phyloP scores from a whole-genome alignment of 1,140 invertebrate species.

The Cotesia typhae region DNA sequence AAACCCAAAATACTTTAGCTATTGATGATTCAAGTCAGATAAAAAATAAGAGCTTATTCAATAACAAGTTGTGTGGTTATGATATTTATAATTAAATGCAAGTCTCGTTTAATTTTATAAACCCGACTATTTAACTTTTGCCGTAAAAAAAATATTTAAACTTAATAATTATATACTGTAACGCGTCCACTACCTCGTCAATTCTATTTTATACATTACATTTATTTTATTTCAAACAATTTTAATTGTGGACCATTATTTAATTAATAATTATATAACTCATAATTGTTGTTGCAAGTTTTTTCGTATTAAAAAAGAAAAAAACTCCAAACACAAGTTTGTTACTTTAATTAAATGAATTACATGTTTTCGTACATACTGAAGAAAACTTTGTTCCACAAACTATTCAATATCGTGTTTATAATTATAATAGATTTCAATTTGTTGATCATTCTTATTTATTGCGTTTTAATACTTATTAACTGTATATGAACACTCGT shows the following conservation, averaged over 20 bases:
- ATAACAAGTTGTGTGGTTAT: neutral
- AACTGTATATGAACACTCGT: neutral
- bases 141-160: neutral
- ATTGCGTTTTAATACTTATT: conserved; percentile 19
- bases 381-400: neutral
- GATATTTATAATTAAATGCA: too few species aligned
- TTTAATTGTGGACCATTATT: conserved; percentile 15
- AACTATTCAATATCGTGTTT: conserved; percentile 7
- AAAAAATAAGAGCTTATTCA: conserved; percentile 10
- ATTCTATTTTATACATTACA: conserved; percentile 28
- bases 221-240: conserved; percentile 8
- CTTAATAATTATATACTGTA: conserved; percentile 15
- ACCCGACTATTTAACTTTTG: neutral
- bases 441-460: conserved; percentile 13
- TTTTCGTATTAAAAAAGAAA: conserved; percentile 9
- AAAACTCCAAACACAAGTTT: conserved; percentile 18
- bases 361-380: neutral
- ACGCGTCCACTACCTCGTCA: conserved; percentile 39
- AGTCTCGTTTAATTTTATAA: too few species aligned
- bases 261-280: neutral
- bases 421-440: neutral
- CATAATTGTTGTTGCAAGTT: conserved; percentile 28
- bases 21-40: conserved; percentile 16
- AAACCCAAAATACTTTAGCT: conserved; percentile 59
- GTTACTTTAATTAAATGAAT: neutral